phyloP scores from a whole-genome alignment of 2,797 vertebrate genomes.

The Cryptoprocta ferox region DNA sequence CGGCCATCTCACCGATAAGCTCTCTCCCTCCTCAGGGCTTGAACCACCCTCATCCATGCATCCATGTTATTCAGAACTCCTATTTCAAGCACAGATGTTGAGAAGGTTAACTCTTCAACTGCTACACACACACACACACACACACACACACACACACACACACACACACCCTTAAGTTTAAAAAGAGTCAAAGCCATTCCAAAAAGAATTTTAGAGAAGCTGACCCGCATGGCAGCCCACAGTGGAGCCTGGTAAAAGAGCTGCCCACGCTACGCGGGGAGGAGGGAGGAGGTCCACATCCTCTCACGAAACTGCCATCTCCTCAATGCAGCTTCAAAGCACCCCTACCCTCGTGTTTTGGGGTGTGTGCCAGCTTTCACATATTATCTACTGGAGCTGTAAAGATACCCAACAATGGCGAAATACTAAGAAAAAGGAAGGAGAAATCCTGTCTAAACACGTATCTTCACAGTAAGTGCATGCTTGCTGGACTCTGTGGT shows the following conservation, averaged over 20 bases:
- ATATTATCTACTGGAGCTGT: background rate
- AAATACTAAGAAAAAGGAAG: background rate
- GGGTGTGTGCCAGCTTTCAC: background rate
- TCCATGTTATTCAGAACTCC: background rate
- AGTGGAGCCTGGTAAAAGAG: background rate
- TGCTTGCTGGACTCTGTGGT: background rate
- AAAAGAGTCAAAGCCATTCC: background rate
- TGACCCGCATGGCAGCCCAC: no score
- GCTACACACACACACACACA: background rate
- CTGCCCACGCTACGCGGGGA: rapidly evolving
- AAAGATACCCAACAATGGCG: background rate
- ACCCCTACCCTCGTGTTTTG: rapidly evolving
- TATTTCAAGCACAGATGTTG: background rate
- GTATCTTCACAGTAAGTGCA: no score
- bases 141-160: no score
- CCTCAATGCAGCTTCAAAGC: background rate
- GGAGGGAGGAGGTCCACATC: no score
- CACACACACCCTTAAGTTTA: background rate
- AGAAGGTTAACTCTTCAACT: background rate
- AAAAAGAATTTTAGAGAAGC: background rate
- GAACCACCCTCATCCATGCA: background rate
- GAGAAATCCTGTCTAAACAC: background rate
- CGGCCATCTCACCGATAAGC: background rate
- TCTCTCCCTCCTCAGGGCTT: background rate
- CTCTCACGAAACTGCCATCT: background rate